Evolutionary conservation across 2,113 vertebrate genomes (phyloP), one percentile per base, ranked within the genome.

Genomic region (Zosterops japonicus): DNA sequence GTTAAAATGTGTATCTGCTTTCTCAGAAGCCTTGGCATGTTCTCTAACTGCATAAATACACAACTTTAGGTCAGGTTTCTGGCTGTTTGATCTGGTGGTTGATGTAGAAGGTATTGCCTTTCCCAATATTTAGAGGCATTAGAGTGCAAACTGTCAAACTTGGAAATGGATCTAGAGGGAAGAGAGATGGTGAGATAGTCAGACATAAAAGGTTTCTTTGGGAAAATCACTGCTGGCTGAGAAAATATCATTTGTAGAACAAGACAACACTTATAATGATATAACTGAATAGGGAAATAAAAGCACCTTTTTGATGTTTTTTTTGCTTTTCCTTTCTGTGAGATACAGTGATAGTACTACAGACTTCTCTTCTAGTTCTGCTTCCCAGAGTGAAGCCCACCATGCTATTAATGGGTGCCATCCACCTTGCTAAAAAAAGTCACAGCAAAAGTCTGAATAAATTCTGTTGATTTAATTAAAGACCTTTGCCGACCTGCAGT

Each of bases 161-260:
- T 47, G 57, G 44, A 75, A 63, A 55, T 0, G 0, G 46, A 71
- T 8, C 16, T 46, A 9, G 17, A 57, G 33, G 33, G 44, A 80
- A 50, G 25, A 70, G 35, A 29, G 9, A 56, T 36, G 42, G 12
- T 36, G 50, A 44, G 67, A 53, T 69, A 42, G 27, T 80, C 46
- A 46, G 56, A 53, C 11, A 5, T 56, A 44, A 89, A 52, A 24
- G 14, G 9, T 55, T 36, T 64, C 24, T 71, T 78, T 63, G 76
- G 69, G 22, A 71, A 93, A 85, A 85, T 28, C 41, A 41, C 42
- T 68, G 19, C 41, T 68, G 78, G 6, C 13, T 75, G 57, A 76
- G 70, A 68, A 85, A 79, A 79, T 15, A 20, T 1, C 7, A 28
- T 57, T n/a, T 87, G 44, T 61, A 61, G 61, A 64, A 47, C 14